These are phyloP conservation scores for Crocidura indochinensis DNA, from an alignment of 2,797 vertebrate species.

Conservation along the genomic window DNA sequence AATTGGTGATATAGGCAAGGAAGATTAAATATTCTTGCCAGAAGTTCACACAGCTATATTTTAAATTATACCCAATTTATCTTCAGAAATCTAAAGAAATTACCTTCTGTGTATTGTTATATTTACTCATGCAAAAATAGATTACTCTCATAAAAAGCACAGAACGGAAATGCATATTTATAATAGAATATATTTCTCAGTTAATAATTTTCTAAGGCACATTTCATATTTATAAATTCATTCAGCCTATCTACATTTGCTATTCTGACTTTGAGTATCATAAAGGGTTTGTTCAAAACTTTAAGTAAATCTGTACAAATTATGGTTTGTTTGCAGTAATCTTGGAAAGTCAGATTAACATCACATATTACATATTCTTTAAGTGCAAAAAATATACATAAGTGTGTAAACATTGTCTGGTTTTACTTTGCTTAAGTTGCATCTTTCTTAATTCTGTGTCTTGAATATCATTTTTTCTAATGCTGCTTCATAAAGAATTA, in stretches of 20 bases:
- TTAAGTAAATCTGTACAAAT: neutral
- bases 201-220: neutral
- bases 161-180: neutral
- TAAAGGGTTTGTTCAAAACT: neutral
- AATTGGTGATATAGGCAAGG: neutral
- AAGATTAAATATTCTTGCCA: constrained; percentile 20
- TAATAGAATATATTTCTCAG: neutral
- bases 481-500: neutral
- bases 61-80: neutral
- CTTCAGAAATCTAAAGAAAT: too few relatives aligned
- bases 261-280: constrained; percentile 12
- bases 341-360: neutral
- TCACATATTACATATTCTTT: neutral
- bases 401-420: neutral
- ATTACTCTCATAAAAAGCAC: neutral
- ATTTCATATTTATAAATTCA: neutral
- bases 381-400: neutral
- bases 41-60: neutral
- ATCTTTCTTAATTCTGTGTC: neutral
- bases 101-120: neutral
- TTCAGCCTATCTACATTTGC: neutral
- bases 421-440: constrained; percentile 19
- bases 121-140: neutral
- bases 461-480: neutral
- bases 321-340: neutral